Conservation (phyloP, 2,797 vertebrate species). For the Hemitrygon akajei region DNA sequence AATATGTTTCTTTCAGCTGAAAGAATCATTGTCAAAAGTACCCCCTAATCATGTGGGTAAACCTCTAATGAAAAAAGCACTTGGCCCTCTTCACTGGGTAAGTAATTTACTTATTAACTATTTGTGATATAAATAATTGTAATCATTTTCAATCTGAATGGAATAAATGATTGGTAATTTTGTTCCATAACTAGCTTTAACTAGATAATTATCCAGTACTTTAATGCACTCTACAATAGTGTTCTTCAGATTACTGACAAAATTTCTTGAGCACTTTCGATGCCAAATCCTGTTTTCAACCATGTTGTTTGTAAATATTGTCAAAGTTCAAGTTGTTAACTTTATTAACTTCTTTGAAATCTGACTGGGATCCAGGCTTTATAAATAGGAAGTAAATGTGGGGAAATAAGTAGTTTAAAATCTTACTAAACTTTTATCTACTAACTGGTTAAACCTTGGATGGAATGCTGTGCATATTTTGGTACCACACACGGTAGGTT, state of each 20-base stretch:
- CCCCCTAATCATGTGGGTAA: conserved; percentile 79
- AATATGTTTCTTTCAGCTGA: conserved; percentile 63
- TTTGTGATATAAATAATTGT: neutral
- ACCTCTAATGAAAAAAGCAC: conserved; percentile 77
- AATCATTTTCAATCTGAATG: conserved; percentile 6
- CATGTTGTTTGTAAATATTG: neutral
- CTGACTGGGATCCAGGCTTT: neutral
- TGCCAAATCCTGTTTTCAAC: neutral
- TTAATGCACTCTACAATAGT: neutral
- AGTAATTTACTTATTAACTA: conserved; percentile 43
- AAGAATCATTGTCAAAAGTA: conserved; percentile 83
- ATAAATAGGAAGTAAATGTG: neutral
- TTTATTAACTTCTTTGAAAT: neutral
- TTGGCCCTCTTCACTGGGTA: conserved; percentile 91
- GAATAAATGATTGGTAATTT: neutral
- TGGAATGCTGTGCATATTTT: neutral
- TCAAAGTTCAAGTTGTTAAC: neutral
- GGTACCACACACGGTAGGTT: neutral
- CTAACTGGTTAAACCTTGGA: neutral
- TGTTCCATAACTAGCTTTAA: neutral
- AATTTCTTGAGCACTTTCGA: neutral
- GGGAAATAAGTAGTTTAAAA: neutral
- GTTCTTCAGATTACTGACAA: neutral
- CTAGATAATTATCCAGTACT: neutral
- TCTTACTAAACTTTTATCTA: neutral